Evolutionary conservation across 1,140 invertebrate genomes (phyloP), one percentile per base, ranked within the genome.

Genomic region (Caenorhabditis tropicalis): DNA sequence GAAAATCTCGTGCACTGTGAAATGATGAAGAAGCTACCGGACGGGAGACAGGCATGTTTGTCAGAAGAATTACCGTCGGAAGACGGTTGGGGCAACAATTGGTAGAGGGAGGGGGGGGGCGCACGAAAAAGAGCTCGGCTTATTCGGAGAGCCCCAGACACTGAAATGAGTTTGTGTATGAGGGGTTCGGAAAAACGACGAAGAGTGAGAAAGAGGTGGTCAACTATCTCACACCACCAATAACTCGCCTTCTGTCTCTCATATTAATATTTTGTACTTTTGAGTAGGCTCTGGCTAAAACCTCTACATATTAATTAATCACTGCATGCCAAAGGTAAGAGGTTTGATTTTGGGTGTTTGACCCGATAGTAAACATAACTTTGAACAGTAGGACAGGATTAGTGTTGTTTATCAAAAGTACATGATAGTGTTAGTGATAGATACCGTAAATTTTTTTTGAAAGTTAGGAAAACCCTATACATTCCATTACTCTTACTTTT

Each of bases 191-290:
- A 74, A 74, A 74, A 74, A 74, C 65, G 58, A 65, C 31, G 65
- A 74, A 43, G 65, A 74, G 65, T 74, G 65, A 74, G 65, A 74
- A 74, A 43, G 65, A 74, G 65, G 65, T 74, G 65, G 65, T 74
- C 65, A 74, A 74, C 65, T 43, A 74, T 74, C 65, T 74, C 65
- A 74, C 65, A 74, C 65, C 65, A 74, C n/a, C n/a, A n/a, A n/a
- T 74, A 74, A 10, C 36, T 36, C 58, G 33, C 31, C 31, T 19
- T 31, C 49, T 36, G 33, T 43, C 19, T 4, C 21, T 56, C 1
- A n/a, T 74, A 46, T 74, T 74, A 74, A 24, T 74, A 43, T 74
- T 43, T 12, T 3, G n/a, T 21, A 74, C 9, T 74, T 74, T 9
- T 15, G 9, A 39, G 33, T 43, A n/a, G n/a, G n/a, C n/a, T n/a